Evolutionary conservation across 2,113 vertebrate species (phyloP), one percentile per base, ranked within the genome.

Genomic region (Gymnorhina tibicen): DNA sequence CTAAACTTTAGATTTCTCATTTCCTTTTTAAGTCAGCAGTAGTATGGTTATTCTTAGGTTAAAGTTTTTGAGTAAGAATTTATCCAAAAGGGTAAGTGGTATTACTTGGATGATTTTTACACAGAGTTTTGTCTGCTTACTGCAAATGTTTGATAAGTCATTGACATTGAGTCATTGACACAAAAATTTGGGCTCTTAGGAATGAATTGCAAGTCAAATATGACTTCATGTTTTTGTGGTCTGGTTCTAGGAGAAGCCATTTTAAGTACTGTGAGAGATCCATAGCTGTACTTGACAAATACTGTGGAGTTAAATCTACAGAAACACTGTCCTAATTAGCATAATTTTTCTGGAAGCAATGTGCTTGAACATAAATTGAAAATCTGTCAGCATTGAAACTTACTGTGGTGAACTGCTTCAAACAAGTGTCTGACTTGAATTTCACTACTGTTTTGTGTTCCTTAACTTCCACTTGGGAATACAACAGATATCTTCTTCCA

Each of bases 191-290:
- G 11, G 10, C 17, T 78, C 78, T 19, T 70, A 33, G 39, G 28
- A 67, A n/a, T 67, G 55, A 21, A 13, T 7, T 2, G 0, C 22
- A 16, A 63, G 9, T 72, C 23, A 35, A 35, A 68, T 50, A 26
- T 2, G 2, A 8, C 39, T 74, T 21, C 1, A 1, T 44, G 27
- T 85, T 70, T 70, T 82, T 0, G 0, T 74, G 33, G 2, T 74
- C 27, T 90, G 14, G 6, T 42, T 42, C 33, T 49, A 37, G 16
- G 11, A 63, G 26, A 52, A 89, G 16, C 10, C 12, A 6, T 46
- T 35, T 9, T 26, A 49, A 64, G 6, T 74, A 32, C 14, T 58
- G 2, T 82, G 16, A 7, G n/a, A 44, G 9, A 32, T 30, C 20
- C 9, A 7, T 28, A 72, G 39, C 30, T 76, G 26, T 63, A 28